phyloP scores from a whole-genome alignment of 2,888 invertebrate species.

The Heliconius erato region DNA sequence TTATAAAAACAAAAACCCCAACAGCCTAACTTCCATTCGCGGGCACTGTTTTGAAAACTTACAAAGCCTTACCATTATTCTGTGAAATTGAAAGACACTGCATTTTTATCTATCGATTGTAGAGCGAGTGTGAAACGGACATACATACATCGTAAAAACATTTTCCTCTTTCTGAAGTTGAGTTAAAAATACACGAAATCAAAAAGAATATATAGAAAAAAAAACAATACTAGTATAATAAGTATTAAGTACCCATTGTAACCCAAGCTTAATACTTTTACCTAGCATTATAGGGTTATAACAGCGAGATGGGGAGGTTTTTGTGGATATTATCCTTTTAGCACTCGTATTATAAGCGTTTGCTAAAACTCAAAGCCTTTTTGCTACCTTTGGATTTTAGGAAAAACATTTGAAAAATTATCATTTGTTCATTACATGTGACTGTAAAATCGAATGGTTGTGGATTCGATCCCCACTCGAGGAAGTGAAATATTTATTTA shows the following conservation, averaged over 20 bases:
- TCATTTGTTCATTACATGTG: constrained; percentile 11
- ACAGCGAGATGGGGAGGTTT: constrained; percentile 62
- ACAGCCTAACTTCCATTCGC: too few relatives aligned
- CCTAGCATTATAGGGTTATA: constrained; percentile 74
- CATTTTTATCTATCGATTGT: not conserved
- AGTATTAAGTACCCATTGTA: constrained; percentile 54
- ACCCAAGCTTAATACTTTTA: constrained; percentile 66
- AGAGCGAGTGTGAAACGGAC: not conserved
- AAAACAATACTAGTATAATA: not conserved
- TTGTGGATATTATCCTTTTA: constrained; percentile 81
- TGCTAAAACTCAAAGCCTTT: constrained; percentile 65
- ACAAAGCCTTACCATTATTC: too few relatives aligned
- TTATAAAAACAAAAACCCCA: too few relatives aligned
- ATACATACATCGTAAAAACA: not conserved
- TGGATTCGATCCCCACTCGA: too few relatives aligned
- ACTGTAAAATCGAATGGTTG: too few relatives aligned
- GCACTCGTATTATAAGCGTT: constrained; percentile 75
- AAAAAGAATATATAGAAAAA: too few relatives aligned
- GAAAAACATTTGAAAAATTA: constrained; percentile 48
- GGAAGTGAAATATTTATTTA: too few relatives aligned
- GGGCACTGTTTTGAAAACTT: too few relatives aligned
- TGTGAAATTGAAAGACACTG: too few relatives aligned
- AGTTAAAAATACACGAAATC: too few relatives aligned
- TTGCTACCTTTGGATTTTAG: constrained; percentile 49
- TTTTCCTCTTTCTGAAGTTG: too few relatives aligned